Conservation (phyloP, 2,888 invertebrate genomes). For the Acleris laterana region DNA sequence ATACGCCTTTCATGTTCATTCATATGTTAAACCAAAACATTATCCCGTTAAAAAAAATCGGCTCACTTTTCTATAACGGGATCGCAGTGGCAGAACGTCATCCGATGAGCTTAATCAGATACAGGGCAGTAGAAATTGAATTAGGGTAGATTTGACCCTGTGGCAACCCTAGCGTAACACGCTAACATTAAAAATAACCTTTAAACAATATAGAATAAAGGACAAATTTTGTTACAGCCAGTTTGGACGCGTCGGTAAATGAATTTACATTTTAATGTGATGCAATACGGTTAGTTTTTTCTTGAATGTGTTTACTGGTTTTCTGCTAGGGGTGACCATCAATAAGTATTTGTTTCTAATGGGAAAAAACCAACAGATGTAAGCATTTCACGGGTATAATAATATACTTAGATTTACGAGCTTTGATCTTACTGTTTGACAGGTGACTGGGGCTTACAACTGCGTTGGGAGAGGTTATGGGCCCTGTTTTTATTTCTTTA, state of each 20-base stretch:
- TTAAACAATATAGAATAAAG: constrained; percentile 32
- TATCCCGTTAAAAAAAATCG: constrained; percentile 42
- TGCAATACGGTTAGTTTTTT: constrained; percentile 37
- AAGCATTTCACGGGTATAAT: constrained; percentile 83
- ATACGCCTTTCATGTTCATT: constrained; percentile 6
- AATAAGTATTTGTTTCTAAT: constrained; percentile 81
- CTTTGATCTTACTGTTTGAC: constrained; percentile 68
- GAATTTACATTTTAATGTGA: not conserved
- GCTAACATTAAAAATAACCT: constrained; percentile 34
- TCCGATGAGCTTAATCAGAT: constrained; percentile 76
- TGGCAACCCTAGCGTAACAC: constrained; percentile 41
- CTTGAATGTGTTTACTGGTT: constrained; percentile 58
- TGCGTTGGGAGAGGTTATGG: constrained; percentile 1
- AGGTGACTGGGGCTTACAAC: constrained; percentile 21
- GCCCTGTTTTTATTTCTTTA: not conserved
- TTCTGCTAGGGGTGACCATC: constrained; percentile 52
- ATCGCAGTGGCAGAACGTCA: constrained; percentile 57
- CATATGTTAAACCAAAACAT: constrained; percentile 27
- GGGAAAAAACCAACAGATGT: constrained; percentile 82
- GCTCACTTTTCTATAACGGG: constrained; percentile 48
- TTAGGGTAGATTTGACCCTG: constrained; percentile 76
- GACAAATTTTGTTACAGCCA: constrained; percentile 29
- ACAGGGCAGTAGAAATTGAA: constrained; percentile 77
- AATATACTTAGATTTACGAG: constrained; percentile 80
- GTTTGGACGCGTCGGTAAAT: constrained; percentile 5